phyloP scores from a whole-genome alignment of 2,113 vertebrate species.

The Melanocharis versteri region DNA sequence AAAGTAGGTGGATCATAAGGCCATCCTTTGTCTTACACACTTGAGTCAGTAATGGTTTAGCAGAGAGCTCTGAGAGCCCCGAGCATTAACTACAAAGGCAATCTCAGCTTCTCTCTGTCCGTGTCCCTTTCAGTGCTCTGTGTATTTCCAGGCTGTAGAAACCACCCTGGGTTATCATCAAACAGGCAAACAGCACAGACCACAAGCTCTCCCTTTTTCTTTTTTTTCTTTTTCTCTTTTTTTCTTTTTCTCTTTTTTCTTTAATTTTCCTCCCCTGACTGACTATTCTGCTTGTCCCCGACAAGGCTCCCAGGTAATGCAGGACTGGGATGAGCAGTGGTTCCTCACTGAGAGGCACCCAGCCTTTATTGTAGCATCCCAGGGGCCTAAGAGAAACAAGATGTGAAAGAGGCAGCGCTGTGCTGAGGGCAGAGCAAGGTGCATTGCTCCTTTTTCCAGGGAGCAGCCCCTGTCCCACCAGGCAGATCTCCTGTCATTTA shows the following conservation, averaged over 20 bases:
- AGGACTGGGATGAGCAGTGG: not conserved
- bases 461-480: not conserved
- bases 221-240: too few species aligned
- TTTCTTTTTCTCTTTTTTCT: not conserved
- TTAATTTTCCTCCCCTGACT: fast-evolving
- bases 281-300: not conserved
- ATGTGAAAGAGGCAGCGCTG: not conserved
- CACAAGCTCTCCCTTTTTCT: not conserved
- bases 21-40: not conserved
- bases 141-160: not conserved
- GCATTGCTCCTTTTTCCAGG: not conserved
- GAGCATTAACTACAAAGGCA: not conserved
- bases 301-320: not conserved
- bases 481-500: not conserved
- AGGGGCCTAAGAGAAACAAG: not conserved
- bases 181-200: not conserved
- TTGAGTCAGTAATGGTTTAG: not conserved
- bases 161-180: not conserved
- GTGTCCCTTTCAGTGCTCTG: not conserved
- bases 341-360: not conserved
- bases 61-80: not conserved
- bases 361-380: not conserved
- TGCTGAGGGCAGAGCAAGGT: not conserved
- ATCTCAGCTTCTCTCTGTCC: not conserved
- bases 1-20: not conserved